phyloP scores from a whole-genome alignment of 2,888 invertebrate genomes.

The Agrochola lota region DNA sequence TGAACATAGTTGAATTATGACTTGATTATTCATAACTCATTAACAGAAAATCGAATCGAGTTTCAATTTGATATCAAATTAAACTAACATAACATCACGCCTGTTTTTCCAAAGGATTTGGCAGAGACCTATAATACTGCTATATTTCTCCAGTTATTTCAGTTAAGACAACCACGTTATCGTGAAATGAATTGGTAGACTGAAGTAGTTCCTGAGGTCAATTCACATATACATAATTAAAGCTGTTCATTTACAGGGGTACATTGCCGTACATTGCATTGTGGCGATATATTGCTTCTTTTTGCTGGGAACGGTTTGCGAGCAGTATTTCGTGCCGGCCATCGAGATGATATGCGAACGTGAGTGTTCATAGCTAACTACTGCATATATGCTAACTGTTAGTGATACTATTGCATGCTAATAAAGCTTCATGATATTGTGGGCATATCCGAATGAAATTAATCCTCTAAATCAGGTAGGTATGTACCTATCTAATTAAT shows the following conservation, averaged over 20 bases:
- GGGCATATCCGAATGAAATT: neutral
- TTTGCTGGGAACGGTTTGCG: conserved; percentile 95
- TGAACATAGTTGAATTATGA: neutral
- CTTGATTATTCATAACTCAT: neutral
- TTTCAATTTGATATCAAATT: neutral
- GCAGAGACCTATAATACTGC: neutral
- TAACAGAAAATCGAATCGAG: neutral
- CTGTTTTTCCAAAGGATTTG: neutral
- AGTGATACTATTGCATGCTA: neutral
- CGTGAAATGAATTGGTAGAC: neutral
- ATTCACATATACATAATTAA: neutral
- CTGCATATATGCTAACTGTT: neutral
- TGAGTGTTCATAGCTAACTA: conserved; percentile 85
- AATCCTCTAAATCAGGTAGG: neutral
- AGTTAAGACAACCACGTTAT: neutral
- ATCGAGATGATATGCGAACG: conserved; percentile 95
- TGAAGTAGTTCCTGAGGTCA: neutral
- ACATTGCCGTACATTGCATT: conserved; percentile 92
- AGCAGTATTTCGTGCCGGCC: conserved; percentile 97
- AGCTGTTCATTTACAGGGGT: conserved; percentile 87
- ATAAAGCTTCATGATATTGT: neutral
- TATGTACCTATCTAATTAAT: neutral
- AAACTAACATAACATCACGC: neutral
- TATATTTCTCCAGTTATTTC: neutral
- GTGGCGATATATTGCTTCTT: conserved; percentile 94